A percentile compares a stretch with the other conserved stretches of the same genome.
Conservation (phyloP, 30 jellyfish, hydroid and myxozoan species). For the Mastigias papua region DNA sequence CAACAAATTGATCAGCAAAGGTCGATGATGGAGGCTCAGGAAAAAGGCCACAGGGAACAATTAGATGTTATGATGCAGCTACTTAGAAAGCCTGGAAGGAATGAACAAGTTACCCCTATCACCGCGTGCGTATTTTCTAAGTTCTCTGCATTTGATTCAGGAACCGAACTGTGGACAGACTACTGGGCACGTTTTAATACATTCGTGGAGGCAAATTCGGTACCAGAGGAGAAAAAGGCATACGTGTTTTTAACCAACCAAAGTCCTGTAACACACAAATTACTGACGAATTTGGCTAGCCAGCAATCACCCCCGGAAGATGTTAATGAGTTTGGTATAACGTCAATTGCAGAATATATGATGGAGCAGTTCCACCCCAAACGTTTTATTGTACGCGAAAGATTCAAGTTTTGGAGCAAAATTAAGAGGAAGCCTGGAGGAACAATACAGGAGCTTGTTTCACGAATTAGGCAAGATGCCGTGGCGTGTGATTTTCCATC, state of each 20-base stretch:
- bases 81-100: slow-evolving; percentile 1
- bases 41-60: not conserved
- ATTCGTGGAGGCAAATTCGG: slow-evolving; percentile 7
- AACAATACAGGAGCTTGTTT: too few relatives aligned
- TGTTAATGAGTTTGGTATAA: slow-evolving; percentile 23
- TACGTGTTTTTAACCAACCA: too few relatives aligned
- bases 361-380: slow-evolving; percentile 48
- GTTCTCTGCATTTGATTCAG: not conserved
- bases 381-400: slow-evolving; percentile 49
- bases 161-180: slow-evolving; percentile 14
- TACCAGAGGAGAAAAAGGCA: slow-evolving; percentile 11
- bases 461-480: too few relatives aligned
- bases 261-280: slow-evolving; percentile 18
- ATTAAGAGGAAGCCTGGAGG: slow-evolving; percentile 40
- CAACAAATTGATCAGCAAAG: slow-evolving; percentile 6
- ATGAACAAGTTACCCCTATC: not conserved
- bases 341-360: slow-evolving; percentile 35
- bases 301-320: slow-evolving; percentile 40
- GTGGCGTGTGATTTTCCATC: too few relatives aligned
- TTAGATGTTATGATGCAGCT: slow-evolving; percentile 9
- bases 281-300: slow-evolving; percentile 14
- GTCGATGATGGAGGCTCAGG: not conserved
- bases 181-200: slow-evolving; percentile 7
- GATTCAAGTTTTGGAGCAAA: slow-evolving; percentile 63
- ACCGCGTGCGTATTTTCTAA: slow-evolving; percentile 1